Conservation (phyloP, 2,113 vertebrate genomes). For the Campylomormyrus numenius region DNA sequence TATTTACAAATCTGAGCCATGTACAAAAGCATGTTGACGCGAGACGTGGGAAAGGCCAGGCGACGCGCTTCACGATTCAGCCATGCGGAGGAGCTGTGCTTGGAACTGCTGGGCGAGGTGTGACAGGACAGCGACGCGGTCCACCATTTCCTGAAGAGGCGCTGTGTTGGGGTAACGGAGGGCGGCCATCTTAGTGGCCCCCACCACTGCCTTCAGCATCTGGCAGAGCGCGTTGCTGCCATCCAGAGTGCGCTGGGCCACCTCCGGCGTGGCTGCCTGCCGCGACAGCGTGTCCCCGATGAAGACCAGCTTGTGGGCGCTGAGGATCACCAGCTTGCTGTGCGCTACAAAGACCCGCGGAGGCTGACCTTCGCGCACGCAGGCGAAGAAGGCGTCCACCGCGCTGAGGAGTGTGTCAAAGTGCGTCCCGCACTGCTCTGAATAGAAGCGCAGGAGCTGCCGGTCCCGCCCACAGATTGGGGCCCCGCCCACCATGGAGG, state of each 20-base stretch:
- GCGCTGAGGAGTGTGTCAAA: constrained; percentile 83
- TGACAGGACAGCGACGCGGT: constrained; percentile 79
- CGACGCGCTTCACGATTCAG: constrained; percentile 59
- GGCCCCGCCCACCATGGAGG: constrained; percentile 31
- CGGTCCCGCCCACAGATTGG: constrained; percentile 64
- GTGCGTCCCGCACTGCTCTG: constrained; percentile 85
- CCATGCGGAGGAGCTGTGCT: constrained; percentile 77
- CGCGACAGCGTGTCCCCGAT: constrained; percentile 86
- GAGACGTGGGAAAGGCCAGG: background rate
- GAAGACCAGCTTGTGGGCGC: constrained; percentile 96
- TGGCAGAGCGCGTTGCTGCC: constrained; percentile 89
- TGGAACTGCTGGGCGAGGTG: constrained; percentile 82
- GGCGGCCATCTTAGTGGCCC: constrained; percentile 81
- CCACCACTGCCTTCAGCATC: constrained; percentile 81
- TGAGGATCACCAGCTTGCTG: constrained; percentile 93
- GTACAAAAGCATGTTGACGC: constrained; percentile 44
- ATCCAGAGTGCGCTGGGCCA: constrained; percentile 82
- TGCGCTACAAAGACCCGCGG: constrained; percentile 92
- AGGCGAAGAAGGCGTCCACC: constrained; percentile 85
- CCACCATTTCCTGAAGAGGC: constrained; percentile 87
- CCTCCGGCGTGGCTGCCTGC: constrained; percentile 73
- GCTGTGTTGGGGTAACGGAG: constrained; percentile 82
- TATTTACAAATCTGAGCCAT: constrained; percentile 55
- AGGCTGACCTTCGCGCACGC: constrained; percentile 76
- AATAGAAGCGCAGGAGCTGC: constrained; percentile 82